Evolutionary conservation across 2,888 invertebrate genomes (phyloP), one percentile per base, ranked within the genome.

Genomic region (Thecocarcelia acutangulata): DNA sequence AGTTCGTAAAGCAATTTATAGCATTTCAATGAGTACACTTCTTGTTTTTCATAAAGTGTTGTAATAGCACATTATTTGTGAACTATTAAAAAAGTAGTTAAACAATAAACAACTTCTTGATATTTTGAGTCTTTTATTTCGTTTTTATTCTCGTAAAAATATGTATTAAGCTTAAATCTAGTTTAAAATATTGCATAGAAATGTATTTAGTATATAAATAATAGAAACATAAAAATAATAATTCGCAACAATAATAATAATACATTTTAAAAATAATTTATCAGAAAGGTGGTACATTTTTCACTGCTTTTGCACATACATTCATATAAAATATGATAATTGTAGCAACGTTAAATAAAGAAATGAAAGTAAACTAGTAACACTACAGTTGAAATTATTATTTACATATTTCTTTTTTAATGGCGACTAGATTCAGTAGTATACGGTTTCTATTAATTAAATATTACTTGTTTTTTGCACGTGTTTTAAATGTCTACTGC

Each of bases 341-440:
- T 33, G 4, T 33, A 33, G 33, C 9, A 33, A 9, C 3, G 9
- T 33, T 33, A 33, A 5, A 50, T 42, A 9, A 52, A 1, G n/a
- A 44, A 54, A 42, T 1, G 12, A 58, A 54, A 59, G 19, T 61
- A 68, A 64, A 70, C 56, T 59, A 74, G 69, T 66, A 44, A 46
- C 15, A 56, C 69, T 74, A 61, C 63, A 69, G 19, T 80, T 78
- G 52, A 19, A 15, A 33, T 21, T 37, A 40, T 24, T 82, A 82
- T 82, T 75, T 82, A 78, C 82, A 78, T 42, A n/a, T 8, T 33
- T 33, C 28, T 28, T 58, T 13, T 56, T 58, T 56, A 70, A 70
- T 72, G 52, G 59, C 69, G 82, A 82, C 82, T 82, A 82, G 82
- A 70, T 82, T 78, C 78, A 78, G 5, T 28, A 28, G 54, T 59